These are phyloP conservation scores for Candoia aspera DNA, from an alignment of 2,113 vertebrate species.

Conservation along the genomic window DNA sequence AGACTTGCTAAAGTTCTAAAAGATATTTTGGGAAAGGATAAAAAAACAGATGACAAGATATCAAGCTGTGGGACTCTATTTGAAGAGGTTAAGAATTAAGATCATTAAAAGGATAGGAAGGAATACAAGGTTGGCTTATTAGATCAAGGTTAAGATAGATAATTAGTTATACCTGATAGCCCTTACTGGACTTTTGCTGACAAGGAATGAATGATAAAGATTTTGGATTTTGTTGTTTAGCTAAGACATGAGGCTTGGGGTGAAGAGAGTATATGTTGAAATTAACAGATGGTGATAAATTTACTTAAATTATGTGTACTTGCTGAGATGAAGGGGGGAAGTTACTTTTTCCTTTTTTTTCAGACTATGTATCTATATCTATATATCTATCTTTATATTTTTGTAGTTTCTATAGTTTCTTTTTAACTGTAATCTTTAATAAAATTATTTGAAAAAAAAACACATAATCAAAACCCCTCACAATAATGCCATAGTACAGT, in stretches of 20 bases:
- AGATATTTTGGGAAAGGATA: background rate
- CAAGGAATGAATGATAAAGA: background rate
- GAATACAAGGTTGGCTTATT: background rate
- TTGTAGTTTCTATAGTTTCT: too few species aligned
- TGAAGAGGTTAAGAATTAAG: background rate
- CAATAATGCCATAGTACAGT: background rate
- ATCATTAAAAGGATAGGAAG: background rate
- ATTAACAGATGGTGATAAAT: too few species aligned
- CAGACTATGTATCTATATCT: too few species aligned
- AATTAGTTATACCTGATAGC: background rate
- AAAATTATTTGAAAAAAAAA: too few species aligned
- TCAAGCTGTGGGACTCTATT: background rate
- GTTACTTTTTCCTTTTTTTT: too few species aligned
- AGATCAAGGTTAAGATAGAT: background rate
- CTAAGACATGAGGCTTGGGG: background rate
- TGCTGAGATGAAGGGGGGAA: too few species aligned
- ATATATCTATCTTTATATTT: too few species aligned
- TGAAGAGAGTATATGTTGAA: background rate
- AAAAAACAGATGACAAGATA: background rate
- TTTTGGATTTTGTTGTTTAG: background rate
- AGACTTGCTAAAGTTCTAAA: background rate
- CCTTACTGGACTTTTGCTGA: background rate
- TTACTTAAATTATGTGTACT: too few species aligned
- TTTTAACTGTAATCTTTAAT: too few species aligned
- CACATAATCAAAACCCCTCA: background rate